These are phyloP conservation scores for Triops cancriformis DNA, from an alignment of 1,140 invertebrate species.

Conservation along the genomic window DNA sequence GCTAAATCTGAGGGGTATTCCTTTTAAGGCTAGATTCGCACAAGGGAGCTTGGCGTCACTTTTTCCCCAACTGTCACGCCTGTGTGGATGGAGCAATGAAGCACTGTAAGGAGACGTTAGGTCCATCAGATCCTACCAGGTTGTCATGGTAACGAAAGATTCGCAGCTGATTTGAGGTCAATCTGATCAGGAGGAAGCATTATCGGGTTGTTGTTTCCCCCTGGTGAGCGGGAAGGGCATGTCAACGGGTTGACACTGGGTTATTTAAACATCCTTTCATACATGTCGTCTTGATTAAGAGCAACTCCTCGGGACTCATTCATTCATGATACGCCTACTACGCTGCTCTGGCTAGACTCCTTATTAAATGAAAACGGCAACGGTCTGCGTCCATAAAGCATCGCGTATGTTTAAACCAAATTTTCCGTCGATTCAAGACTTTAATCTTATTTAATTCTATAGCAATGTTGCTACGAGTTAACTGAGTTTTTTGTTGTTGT, in stretches of 20 bases:
- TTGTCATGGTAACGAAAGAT: background rate
- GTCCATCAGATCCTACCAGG: background rate
- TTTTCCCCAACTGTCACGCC: background rate
- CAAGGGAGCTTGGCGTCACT: too few relatives aligned
- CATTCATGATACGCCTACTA: slow-evolving; percentile 1
- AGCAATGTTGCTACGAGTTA: too few relatives aligned
- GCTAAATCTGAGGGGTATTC: too few relatives aligned
- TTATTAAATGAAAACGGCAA: too few relatives aligned
- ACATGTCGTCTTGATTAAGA: background rate
- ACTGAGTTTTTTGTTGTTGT: too few relatives aligned
- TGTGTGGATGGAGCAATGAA: background rate
- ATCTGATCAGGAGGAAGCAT: background rate
- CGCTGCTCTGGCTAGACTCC: background rate
- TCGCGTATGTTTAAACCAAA: too few relatives aligned
- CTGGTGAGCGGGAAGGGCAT: background rate
- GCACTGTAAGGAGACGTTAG: background rate
- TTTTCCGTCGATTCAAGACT: too few relatives aligned
- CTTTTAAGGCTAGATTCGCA: too few relatives aligned
- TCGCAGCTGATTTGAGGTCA: slow-evolving; percentile 7
- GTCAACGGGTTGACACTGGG: background rate
- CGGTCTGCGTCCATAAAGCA: too few relatives aligned
- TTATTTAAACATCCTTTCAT: slow-evolving; percentile 7
- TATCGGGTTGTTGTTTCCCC: background rate
- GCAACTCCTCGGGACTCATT: background rate
- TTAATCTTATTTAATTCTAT: too few relatives aligned